Evolutionary conservation across 2,113 vertebrate genomes (phyloP), one percentile per base, ranked within the genome.

Genomic region (Tupaia tana): DNA sequence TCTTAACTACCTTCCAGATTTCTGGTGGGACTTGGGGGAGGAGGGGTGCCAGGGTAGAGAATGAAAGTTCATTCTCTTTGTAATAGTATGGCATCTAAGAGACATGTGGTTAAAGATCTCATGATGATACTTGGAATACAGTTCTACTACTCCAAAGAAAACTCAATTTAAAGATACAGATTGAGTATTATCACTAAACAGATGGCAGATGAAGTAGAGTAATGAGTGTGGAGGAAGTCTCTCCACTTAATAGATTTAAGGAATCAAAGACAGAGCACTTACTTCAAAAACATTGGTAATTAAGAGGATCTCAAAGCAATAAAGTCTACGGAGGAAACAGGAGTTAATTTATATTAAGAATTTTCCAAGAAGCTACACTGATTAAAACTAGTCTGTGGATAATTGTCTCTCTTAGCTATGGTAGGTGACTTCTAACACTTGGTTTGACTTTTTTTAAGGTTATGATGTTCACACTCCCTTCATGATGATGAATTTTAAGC

Each of bases 381-480:
- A 92, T 86, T 82, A 82, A 86, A 90, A 82, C 82, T 69, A 54
- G n/a, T 77, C 71, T 73, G 31, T 94, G 74, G 31, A 58, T 64
- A 74, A 73, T 16, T 89, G 24, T 61, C 18, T 9, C 27, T 11
- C 20, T 88, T 91, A 52, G 69, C 22, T 43, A 43, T 25, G 4
- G 59, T 80, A 85, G 61, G 56, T 74, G 59, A 75, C 58, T 92
- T 82, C 67, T 85, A 92, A 43, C 14, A 73, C 73, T 34, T n/a
- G 15, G 2, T 91, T 54, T 94, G 89, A 79, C 86, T 25, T 80
- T n/a, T 24, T 91, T 93, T 77, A 70, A 64, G 56, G 69, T n/a
- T 82, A 79, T 89, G 43, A 84, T 43, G 24, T 77, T 74, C 69
- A 18, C 15, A 86, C 29, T 34, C 14, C 7, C 29, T 18, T 86